Percentiles rank a stretch among this genome's conserved stretches.
These are phyloP conservation scores for Diabrotica balteata DNA, from an alignment of 2,888 invertebrate species.

Conservation along the genomic window DNA sequence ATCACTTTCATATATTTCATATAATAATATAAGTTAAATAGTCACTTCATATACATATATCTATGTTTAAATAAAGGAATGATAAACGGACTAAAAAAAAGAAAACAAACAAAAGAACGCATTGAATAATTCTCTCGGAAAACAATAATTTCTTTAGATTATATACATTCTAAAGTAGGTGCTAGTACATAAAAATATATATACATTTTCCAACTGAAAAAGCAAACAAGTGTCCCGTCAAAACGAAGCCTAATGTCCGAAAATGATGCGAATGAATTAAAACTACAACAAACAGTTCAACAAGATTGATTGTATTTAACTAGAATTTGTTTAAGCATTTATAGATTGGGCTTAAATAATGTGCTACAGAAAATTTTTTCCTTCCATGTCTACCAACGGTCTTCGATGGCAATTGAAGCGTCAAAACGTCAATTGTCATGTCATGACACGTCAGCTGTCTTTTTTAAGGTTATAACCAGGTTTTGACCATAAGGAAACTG, in stretches of 20 bases:
- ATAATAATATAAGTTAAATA: constrained; percentile 36
- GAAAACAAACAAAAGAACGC: constrained; percentile 23
- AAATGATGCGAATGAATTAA: constrained; percentile 4
- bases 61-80: constrained; percentile 35
- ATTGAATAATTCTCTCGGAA: constrained; percentile 19
- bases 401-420: not conserved
- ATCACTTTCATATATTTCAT: constrained; percentile 29
- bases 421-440: no score
- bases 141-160: constrained; percentile 28
- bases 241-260: constrained; percentile 14
- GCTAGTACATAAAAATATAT: constrained; percentile 31
- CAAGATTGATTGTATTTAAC: constrained; percentile 24
- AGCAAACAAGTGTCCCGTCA: constrained; percentile 22
- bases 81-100: constrained; percentile 31
- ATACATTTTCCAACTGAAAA: constrained; percentile 27
- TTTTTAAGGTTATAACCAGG: no score
- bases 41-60: constrained; percentile 37
- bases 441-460: no score
- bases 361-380: not conserved
- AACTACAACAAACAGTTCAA: constrained; percentile 19
- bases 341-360: constrained; percentile 1
- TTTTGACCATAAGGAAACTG: no score
- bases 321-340: constrained; percentile 24
- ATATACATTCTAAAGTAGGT: constrained; percentile 30
- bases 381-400: not conserved